These are phyloP conservation scores for Phalacrocorax carbo DNA, from an alignment of 2,113 vertebrate genomes.

Conservation along the genomic window DNA sequence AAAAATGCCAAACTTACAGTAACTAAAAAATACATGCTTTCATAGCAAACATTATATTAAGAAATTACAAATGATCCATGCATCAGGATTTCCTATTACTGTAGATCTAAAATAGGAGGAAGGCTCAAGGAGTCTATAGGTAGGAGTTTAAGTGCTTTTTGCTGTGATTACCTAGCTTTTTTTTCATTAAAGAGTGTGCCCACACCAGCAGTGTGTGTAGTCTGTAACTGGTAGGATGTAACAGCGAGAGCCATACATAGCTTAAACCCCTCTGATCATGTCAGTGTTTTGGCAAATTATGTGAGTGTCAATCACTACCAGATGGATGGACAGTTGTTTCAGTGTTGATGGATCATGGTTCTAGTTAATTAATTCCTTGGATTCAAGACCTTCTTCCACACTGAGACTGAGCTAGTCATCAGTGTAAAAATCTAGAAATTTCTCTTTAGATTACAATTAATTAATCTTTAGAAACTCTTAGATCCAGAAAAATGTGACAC, in stretches of 20 bases:
- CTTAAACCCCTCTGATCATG: neutral
- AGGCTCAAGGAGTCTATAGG: neutral
- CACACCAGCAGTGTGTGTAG: neutral
- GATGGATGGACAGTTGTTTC: neutral
- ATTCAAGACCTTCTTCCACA: neutral
- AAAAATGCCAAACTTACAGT: neutral
- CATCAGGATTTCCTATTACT: neutral
- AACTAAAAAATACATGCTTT: neutral
- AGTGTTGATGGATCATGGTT: neutral
- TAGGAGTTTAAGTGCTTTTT: neutral
- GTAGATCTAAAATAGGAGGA: accelerated
- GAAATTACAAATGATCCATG: neutral
- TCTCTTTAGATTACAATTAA: neutral
- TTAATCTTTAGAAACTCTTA: neutral
- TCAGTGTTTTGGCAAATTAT: neutral
- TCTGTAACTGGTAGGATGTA: neutral
- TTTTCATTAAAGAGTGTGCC: neutral
- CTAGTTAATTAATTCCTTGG: neutral
- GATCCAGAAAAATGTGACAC: neutral
- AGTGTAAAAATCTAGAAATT: neutral
- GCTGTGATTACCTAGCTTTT: neutral
- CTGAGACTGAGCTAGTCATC: neutral
- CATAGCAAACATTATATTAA: neutral
- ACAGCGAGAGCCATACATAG: neutral
- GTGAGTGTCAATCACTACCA: neutral